Conservation (phyloP, 2,888 invertebrate species). For the Campoletis raptor region DNA sequence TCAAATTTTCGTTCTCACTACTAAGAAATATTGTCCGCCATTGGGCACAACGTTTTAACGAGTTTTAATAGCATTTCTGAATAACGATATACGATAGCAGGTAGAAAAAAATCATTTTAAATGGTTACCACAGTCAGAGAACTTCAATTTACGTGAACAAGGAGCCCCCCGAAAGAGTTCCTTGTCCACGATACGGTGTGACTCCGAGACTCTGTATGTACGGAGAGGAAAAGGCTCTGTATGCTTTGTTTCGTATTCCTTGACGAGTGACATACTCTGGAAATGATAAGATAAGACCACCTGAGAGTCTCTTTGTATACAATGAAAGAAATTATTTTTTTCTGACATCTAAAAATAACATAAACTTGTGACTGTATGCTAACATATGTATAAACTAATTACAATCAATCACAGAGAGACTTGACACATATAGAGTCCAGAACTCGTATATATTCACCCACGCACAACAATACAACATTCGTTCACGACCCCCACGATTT, state of each 20-base stretch:
- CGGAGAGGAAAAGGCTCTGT: neutral
- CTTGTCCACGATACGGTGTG: neutral
- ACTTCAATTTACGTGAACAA: neutral
- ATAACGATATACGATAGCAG: neutral
- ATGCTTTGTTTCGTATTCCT: neutral
- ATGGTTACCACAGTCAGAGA: neutral
- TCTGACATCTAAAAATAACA: neutral
- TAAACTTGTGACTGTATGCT: neutral
- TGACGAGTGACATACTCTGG: constrained; percentile 6
- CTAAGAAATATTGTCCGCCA: neutral
- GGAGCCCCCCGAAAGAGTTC: neutral
- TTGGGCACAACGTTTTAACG: neutral
- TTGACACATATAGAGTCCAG: constrained; percentile 57
- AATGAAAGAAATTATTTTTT: neutral
- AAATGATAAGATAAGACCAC: constrained; percentile 14
- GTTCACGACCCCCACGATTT: constrained; percentile 37
- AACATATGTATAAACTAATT: constrained; percentile 75
- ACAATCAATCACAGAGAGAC: constrained; percentile 77
- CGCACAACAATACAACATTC: constrained; percentile 49
- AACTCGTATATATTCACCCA: constrained; percentile 63
- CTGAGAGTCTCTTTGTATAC: neutral
- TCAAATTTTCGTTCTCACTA: neutral
- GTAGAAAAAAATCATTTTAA: neutral
- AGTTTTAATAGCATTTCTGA: neutral
- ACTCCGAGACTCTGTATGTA: neutral